Evolutionary conservation across 2,888 invertebrate genomes (phyloP).

Genomic region (Diaprepes abbreviatus): DNA sequence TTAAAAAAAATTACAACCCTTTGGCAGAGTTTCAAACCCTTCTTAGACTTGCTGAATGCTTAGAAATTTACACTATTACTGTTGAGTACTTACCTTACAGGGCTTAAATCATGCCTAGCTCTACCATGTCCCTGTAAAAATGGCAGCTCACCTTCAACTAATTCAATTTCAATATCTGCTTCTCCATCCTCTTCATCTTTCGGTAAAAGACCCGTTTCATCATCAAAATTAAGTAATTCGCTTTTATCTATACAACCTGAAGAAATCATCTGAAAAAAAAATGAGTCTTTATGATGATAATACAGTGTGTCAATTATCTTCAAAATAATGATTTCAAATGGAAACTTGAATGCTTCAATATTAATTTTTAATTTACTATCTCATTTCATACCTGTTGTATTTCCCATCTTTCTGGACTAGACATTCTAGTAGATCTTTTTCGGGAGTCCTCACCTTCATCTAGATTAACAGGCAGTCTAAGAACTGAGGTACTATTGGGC

Average conservation of each 20-base stretch:
- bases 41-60: too few species aligned
- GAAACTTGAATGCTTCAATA: too few species aligned
- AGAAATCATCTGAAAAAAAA: constrained; percentile 81
- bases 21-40: too few species aligned
- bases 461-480: constrained; percentile 65
- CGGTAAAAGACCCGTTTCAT: constrained; percentile 92
- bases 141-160: constrained; percentile 98
- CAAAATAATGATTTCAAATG: too few species aligned
- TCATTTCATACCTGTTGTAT: constrained; percentile 79
- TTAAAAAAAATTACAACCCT: too few species aligned
- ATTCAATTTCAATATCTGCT: constrained; percentile 97
- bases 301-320: too few species aligned
- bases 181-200: constrained; percentile 94
- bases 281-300: too few species aligned
- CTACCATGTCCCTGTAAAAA: constrained; percentile 94
- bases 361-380: too few species aligned
- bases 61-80: too few species aligned
- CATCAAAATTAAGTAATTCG: constrained; percentile 97
- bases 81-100: constrained; percentile 71
- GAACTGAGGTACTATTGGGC: constrained; percentile 70
- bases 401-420: constrained; percentile 98
- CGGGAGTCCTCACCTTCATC: constrained; percentile 86
- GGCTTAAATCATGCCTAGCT: constrained; percentile 91
- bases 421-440: constrained; percentile 90
- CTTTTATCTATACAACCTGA: constrained; percentile 93